These are phyloP conservation scores for Sebastes iracundus DNA, from an alignment of 2,797 vertebrate genomes.

Conservation along the genomic window DNA sequence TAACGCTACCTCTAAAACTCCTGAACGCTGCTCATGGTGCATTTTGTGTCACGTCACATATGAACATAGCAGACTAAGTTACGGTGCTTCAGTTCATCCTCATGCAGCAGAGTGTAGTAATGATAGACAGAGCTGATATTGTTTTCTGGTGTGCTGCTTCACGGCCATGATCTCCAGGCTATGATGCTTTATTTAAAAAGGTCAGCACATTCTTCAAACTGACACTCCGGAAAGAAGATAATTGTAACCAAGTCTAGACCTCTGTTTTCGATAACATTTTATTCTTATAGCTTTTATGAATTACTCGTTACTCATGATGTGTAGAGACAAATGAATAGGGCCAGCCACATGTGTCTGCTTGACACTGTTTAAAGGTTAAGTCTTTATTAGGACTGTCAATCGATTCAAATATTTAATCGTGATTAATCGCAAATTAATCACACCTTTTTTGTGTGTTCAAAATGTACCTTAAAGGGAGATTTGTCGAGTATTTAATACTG, in stretches of 20 bases:
- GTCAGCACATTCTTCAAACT: conserved; percentile 29
- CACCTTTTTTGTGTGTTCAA: too few relatives aligned
- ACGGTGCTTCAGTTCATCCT: background rate
- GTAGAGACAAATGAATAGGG: background rate
- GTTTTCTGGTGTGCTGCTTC: conserved; percentile 18
- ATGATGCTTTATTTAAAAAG: conserved; percentile 22
- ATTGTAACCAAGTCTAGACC: background rate
- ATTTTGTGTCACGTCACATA: background rate
- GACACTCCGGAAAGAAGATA: background rate
- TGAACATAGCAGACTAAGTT: background rate
- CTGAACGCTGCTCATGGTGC: background rate
- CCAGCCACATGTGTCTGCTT: background rate
- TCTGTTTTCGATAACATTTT: background rate
- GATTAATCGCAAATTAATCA: too few relatives aligned
- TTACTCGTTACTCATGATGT: background rate
- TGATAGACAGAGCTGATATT: background rate
- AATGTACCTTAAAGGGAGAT: too few relatives aligned
- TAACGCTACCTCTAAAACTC: background rate
- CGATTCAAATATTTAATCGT: too few relatives aligned
- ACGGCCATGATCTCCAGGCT: background rate
- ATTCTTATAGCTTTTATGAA: background rate
- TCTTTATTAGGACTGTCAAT: too few relatives aligned
- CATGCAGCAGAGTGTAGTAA: background rate
- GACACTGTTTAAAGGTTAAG: too few relatives aligned
- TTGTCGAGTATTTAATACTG: too few relatives aligned